Percentiles rank a stretch among this genome's conserved stretches.
These are phyloP conservation scores for Trochalopteron elliotii DNA, from an alignment of 2,113 vertebrate genomes.

Conservation along the genomic window DNA sequence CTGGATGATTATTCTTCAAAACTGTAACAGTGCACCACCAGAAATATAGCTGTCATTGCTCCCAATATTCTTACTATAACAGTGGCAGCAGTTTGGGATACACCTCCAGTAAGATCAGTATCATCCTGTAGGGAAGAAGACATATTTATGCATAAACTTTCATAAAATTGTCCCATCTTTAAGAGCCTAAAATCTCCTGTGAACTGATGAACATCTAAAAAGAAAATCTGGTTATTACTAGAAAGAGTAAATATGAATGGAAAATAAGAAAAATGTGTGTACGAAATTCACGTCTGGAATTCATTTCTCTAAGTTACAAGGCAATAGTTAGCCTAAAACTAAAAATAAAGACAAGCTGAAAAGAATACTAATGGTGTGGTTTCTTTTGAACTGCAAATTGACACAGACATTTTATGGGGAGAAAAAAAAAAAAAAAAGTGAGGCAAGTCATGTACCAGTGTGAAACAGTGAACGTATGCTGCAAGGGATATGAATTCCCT, in stretches of 20 bases:
- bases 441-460: neutral
- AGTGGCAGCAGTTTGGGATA: neutral
- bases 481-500: neutral
- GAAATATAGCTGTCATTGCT: neutral
- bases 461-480: neutral
- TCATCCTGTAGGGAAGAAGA: neutral
- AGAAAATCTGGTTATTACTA: neutral
- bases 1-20: neutral
- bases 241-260: slow-evolving; percentile 9
- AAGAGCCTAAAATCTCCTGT: neutral
- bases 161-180: neutral
- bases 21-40: neutral
- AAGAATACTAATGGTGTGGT: neutral
- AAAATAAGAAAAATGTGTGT: slow-evolving; percentile 21
- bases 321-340: slow-evolving; percentile 3
- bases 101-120: neutral
- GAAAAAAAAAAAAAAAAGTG: neutral
- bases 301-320: neutral
- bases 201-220: neutral
- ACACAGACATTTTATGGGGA: neutral
- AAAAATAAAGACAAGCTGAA: slow-evolving; percentile 51
- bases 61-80: neutral
- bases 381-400: slow-evolving; percentile 28
- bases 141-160: neutral
- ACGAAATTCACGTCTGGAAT: slow-evolving; percentile 3